A percentile compares a stretch with the other conserved stretches of the same genome.
These are phyloP conservation scores for Pangasianodon gigas DNA, from an alignment of 2,113 vertebrate species.

Conservation along the genomic window DNA sequence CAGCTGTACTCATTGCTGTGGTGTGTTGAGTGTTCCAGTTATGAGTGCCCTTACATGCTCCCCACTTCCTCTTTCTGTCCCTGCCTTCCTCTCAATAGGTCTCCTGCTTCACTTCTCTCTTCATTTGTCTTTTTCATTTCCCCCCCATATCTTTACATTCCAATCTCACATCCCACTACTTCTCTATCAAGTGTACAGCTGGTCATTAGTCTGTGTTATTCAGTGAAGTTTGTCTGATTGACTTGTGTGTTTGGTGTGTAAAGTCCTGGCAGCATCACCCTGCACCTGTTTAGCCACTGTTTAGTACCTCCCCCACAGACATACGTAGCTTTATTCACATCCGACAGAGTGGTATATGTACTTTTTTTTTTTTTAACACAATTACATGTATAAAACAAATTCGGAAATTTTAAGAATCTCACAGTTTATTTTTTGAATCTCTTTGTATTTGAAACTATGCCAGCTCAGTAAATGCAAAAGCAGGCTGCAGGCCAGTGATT, in stretches of 20 bases:
- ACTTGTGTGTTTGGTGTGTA: slow-evolving; percentile 15
- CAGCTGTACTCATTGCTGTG: slow-evolving; percentile 26
- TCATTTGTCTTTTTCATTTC: background rate
- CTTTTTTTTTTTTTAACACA: background rate
- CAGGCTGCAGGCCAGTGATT: background rate
- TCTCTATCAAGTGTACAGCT: slow-evolving; percentile 23
- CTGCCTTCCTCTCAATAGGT: background rate
- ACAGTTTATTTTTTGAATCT: background rate
- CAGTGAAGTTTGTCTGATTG: slow-evolving; percentile 18
- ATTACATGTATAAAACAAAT: background rate
- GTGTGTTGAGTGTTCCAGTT: slow-evolving; percentile 36
- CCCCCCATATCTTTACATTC: background rate
- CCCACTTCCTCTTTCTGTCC: slow-evolving; percentile 25
- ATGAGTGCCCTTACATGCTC: background rate
- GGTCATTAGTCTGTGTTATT: slow-evolving; percentile 21
- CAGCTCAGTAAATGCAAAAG: background rate
- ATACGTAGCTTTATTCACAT: background rate
- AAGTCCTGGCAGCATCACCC: slow-evolving; percentile 13
- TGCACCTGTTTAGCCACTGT: slow-evolving; percentile 28
- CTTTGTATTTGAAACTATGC: background rate
- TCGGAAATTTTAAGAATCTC: background rate
- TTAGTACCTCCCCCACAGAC: background rate
- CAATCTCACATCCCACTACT: background rate
- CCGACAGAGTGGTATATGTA: no score
- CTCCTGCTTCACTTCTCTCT: background rate